phyloP scores from a whole-genome alignment of 2,888 invertebrate genomes.

The Caenorhabditis sp. region DNA sequence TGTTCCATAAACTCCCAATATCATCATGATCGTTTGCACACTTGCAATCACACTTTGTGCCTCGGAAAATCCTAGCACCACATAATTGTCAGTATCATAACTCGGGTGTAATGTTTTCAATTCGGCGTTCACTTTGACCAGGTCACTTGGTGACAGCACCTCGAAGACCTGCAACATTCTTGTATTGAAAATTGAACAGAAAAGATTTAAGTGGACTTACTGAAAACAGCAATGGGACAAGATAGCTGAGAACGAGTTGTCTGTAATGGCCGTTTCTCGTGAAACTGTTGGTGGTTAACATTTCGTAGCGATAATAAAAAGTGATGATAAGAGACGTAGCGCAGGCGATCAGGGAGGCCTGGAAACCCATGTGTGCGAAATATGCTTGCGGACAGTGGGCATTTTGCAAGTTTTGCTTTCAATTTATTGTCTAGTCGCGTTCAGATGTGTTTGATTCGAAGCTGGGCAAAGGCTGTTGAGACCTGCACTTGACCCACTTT shows the following conservation, averaged over 20 bases:
- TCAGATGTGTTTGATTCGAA: too few species aligned
- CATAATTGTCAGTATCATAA: conserved; percentile 24
- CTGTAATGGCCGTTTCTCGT: conserved; percentile 11
- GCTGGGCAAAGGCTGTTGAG: too few species aligned
- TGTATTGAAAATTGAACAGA: background rate
- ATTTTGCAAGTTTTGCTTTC: too few species aligned
- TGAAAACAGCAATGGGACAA: conserved; percentile 8
- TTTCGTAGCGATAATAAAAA: conserved; percentile 37
- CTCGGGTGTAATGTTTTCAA: conserved; percentile 1
- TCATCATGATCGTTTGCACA: conserved; percentile 7
- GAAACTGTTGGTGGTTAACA: conserved; percentile 23
- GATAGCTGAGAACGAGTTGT: conserved; percentile 24
- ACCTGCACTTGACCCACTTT: too few species aligned
- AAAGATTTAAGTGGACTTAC: conserved; percentile 1
- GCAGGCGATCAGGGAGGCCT: conserved; percentile 15
- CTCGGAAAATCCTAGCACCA: conserved; percentile 33
- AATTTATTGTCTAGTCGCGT: too few species aligned
- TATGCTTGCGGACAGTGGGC: too few species aligned
- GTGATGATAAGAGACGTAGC: conserved; percentile 29
- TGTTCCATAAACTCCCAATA: conserved; percentile 27
- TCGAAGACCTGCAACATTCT: conserved; percentile 10
- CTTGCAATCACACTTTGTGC: conserved; percentile 1
- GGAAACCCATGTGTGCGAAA: too few species aligned
- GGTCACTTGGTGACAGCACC: conserved; percentile 13
- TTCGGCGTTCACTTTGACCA: background rate